A percentile compares a stretch with the other conserved stretches of the same genome.
Evolutionary conservation across 2,797 vertebrate genomes (phyloP).

Genomic region (Pseudochaenichthys georgianus): DNA sequence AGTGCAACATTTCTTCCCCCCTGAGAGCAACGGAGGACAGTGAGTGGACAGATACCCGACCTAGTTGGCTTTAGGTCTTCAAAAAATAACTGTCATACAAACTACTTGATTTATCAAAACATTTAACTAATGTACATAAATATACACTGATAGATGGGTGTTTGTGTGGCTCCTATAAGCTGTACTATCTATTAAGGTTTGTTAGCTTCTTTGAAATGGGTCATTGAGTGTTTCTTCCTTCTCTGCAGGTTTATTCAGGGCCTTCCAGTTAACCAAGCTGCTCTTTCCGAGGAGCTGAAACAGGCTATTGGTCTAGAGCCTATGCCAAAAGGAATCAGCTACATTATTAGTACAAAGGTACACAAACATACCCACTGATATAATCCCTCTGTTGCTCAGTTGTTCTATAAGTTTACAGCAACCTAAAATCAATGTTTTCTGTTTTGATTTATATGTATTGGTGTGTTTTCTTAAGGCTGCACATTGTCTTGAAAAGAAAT

Average conservation of each 20-base stretch:
- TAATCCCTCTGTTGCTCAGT: neutral
- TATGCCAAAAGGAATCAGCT: conserved; percentile 83
- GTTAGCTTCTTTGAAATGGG: conserved; percentile 6
- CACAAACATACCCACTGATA: neutral
- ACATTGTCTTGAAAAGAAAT: neutral
- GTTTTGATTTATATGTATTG: neutral
- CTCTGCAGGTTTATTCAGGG: conserved; percentile 90
- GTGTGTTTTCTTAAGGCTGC: neutral
- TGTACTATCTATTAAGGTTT: neutral
- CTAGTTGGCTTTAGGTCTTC: neutral
- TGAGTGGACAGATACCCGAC: conserved; percentile 75
- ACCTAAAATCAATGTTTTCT: neutral
- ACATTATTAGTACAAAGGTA: conserved; percentile 94
- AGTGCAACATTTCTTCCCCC: conserved; percentile 90
- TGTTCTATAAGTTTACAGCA: conserved; percentile 10
- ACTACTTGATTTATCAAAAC: neutral
- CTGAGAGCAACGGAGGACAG: conserved; percentile 87
- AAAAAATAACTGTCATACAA: neutral
- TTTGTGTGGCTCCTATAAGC: neutral
- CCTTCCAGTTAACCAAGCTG: conserved; percentile 74
- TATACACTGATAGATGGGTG: neutral
- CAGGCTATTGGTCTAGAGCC: conserved; percentile 82
- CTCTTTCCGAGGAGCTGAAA: conserved; percentile 84
- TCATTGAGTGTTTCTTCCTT: conserved; percentile 13
- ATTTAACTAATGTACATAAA: neutral